Conservation (phyloP, 2,888 invertebrate species). For the Dasysyrphus tricinctus region DNA sequence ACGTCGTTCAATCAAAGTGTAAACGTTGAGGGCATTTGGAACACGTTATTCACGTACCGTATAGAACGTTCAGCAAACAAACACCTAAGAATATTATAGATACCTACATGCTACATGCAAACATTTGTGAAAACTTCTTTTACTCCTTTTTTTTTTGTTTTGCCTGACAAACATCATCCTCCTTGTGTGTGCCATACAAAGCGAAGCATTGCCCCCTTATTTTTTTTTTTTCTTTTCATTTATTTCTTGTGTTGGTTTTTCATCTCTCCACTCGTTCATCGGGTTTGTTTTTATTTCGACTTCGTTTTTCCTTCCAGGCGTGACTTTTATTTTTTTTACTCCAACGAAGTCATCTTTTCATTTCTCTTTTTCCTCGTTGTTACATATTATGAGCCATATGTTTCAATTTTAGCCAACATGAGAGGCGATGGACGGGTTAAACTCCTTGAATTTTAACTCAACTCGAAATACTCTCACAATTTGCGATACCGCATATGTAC, state of each 20-base stretch:
- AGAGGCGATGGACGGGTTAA: conserved; percentile 39
- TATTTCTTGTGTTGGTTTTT: conserved; percentile 14
- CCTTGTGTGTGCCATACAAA: conserved; percentile 32
- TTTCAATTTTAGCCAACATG: background rate
- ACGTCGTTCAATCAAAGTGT: conserved; percentile 51
- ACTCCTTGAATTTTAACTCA: conserved; percentile 56
- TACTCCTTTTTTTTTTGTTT: conserved; percentile 15
- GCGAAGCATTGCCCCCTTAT: conserved; percentile 19
- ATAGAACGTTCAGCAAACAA: conserved; percentile 51
- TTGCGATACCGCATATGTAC: background rate
- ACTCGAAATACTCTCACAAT: conserved; percentile 24
- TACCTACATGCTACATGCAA: background rate
- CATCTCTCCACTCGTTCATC: conserved; percentile 18
- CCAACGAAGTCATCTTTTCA: conserved; percentile 7
- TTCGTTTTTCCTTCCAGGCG: conserved; percentile 32
- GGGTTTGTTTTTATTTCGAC: conserved; percentile 55
- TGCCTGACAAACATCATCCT: conserved; percentile 67
- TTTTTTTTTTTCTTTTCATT: background rate
- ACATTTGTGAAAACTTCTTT: conserved; percentile 39
- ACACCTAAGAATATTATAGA: conserved; percentile 60
- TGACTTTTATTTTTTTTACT: conserved; percentile 37
- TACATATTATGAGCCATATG: conserved; percentile 15
- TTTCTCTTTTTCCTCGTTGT: background rate
- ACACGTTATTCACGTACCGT: conserved; percentile 54
- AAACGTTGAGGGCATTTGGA: conserved; percentile 65